Percentiles rank a stretch among this genome's conserved stretches.
Conservation (phyloP, 2,797 vertebrate species). For the Malurus splendens region DNA sequence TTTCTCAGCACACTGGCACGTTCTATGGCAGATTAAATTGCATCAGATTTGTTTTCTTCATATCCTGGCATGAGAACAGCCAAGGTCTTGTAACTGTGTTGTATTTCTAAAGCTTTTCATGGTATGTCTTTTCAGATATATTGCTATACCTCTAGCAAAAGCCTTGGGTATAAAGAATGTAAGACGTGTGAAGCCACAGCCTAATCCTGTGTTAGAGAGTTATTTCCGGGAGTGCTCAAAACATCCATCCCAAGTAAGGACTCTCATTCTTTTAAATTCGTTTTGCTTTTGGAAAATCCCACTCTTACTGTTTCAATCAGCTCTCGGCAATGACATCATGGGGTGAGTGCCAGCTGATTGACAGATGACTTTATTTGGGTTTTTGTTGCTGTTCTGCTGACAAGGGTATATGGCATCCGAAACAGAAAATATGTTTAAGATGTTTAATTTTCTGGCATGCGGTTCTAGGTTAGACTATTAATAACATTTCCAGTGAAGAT, state of each 20-base stretch:
- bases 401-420: background rate
- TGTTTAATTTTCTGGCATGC: slow-evolving; percentile 29
- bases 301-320: slow-evolving; percentile 33
- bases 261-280: background rate
- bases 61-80: background rate
- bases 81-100: background rate
- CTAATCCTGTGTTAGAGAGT: slow-evolving; percentile 78
- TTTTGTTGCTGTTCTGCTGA: slow-evolving; percentile 34
- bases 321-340: slow-evolving; percentile 6
- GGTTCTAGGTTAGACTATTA: background rate
- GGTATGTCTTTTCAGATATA: slow-evolving; percentile 72
- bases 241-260: slow-evolving; percentile 83
- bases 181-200: slow-evolving; percentile 67
- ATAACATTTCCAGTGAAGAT: slow-evolving; percentile 1
- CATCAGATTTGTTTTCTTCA: background rate
- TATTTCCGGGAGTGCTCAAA: slow-evolving; percentile 76
- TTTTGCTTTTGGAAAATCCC: slow-evolving; percentile 13
- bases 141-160: slow-evolving; percentile 84
- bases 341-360: slow-evolving; percentile 40
- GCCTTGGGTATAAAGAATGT: slow-evolving; percentile 77
- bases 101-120: background rate
- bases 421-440: slow-evolving; percentile 26
- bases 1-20: background rate
- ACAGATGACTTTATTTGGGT: slow-evolving; percentile 38
- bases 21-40: background rate